Base-by-base conservation (phyloP, 1,140 invertebrate genomes). In the Drosophila yakuba region DNA sequence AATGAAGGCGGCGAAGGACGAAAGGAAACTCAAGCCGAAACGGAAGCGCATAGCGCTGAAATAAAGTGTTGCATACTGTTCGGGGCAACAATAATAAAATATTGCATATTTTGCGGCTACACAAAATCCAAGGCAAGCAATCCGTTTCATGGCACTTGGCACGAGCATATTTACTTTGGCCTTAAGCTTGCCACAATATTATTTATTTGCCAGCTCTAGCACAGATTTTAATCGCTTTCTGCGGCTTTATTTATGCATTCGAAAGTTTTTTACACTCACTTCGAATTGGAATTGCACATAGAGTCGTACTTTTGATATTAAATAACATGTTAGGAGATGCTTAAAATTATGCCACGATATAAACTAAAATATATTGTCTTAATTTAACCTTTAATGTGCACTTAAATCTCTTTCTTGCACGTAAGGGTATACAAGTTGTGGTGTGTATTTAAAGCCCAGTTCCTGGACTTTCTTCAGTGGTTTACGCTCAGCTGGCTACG, bases 51-150 rank as follows among this genome's bases (percentile, higher is more conserved):
- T 69, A 62, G 83, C 84, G 83, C 84, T 83, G 83, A 86, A 88
- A 89, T 84, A 88, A 89, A 88, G 84, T 88, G 84, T 89, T 88
- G 84, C 84, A 88, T 88, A 84, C 84, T 88, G 84, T 88, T 89
- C 69, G 67, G 59, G 63, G 80, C 80, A 80, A 88, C 80, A 84
- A 88, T 89, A 89, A 88, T 89, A 88, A 89, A 88, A 88, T 84
- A 88, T 88, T 67, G 68, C 77, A 89, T 80, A 84, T 84, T 88
- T 69, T 80, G 84, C 72, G 76, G 79, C 76, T 45, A 58, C 56
- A 71, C 48, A 77, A 73, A 62, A 39, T 38, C 39, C 48, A 66
- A 75, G 47, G 48, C 52, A 69, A 68, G 55, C 35, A 60, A 60
- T 76, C 25, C 52, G 43, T 47, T 59, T 59, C 41, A 75, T 48